These are phyloP conservation scores for Drosophila miranda DNA, from an alignment of 1,140 invertebrate species.

Conservation along the genomic window DNA sequence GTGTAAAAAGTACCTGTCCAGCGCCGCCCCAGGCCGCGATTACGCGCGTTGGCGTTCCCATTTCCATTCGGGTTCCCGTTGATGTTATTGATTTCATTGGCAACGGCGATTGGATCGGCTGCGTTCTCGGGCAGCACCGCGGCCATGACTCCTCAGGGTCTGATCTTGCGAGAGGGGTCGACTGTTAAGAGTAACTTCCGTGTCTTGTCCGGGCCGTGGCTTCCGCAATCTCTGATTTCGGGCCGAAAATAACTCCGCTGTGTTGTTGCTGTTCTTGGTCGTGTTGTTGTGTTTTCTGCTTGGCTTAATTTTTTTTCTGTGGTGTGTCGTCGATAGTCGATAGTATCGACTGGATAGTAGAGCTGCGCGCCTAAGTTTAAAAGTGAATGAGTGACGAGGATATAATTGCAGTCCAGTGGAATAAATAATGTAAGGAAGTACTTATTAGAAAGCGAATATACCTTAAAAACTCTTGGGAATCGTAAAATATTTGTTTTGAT, in stretches of 20 bases:
- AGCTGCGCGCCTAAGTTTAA: too few relatives aligned
- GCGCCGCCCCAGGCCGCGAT: slow-evolving; percentile 43
- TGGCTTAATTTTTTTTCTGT: not conserved
- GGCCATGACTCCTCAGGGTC: slow-evolving; percentile 22
- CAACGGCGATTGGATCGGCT: slow-evolving; percentile 61
- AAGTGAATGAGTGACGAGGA: too few relatives aligned
- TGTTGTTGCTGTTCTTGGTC: slow-evolving; percentile 28
- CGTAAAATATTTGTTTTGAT: too few relatives aligned
- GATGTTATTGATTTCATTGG: slow-evolving; percentile 74
- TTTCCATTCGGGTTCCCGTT: slow-evolving; percentile 25
- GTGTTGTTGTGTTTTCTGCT: not conserved
- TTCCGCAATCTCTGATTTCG: slow-evolving; percentile 39
- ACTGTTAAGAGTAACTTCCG: slow-evolving; percentile 26
- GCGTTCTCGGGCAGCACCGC: slow-evolving; percentile 40
- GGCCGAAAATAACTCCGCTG: slow-evolving; percentile 17
- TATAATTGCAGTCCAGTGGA: too few relatives aligned
- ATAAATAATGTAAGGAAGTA: too few relatives aligned
- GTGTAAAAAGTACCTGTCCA: slow-evolving; percentile 50
- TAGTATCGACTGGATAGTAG: too few relatives aligned
- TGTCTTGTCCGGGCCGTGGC: slow-evolving; percentile 18
- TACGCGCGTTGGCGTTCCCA: slow-evolving; percentile 46
- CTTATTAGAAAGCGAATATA: too few relatives aligned
- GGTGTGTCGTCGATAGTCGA: too few relatives aligned
- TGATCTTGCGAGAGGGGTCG: slow-evolving; percentile 9
- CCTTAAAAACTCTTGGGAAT: too few relatives aligned